Base-by-base conservation (phyloP, 2,888 invertebrate species). In the Neoascia interrupta region DNA sequence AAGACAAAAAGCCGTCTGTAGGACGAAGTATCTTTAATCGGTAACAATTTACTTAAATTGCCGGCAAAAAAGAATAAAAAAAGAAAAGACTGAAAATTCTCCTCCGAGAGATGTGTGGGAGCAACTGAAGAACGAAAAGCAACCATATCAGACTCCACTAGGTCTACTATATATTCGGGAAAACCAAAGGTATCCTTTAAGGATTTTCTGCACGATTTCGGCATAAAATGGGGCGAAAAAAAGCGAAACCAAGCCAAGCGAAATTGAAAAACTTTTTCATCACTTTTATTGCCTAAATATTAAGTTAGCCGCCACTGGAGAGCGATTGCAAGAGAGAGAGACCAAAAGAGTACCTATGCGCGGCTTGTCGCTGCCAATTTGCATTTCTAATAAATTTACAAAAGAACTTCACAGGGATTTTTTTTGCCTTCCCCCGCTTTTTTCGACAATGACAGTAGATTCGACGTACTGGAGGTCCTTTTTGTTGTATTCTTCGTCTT, bases 221-320 rank as follows among this genome's bases (percentile, higher is more conserved):
- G n/a, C n/a, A n/a, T n/a, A n/a, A n/a, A n/a, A n/a, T n/a, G n/a
- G n/a, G n/a, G n/a, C n/a, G n/a, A n/a, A n/a, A n/a, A n/a, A n/a
- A n/a, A n/a, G n/a, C n/a, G n/a, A n/a, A n/a, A n/a, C 37, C 36
- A 47, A 28, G 36, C 47, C 47, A 26, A 45, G 63, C 36, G 13
- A 75, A 75, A 75, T 75, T 75, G 69, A 75, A 75, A 75, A 75
- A 75, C 75, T 75, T 75, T 75, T 75, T 51, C 75, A 75, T 75
- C 75, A 75, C 69, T 75, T 69, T 75, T 75, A 75, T 63, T 75
- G 69, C 54, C 75, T 54, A 75, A 75, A 75, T 75, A 75, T 75
- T 69, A 75, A 75, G 69, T 75, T 63, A 63, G 61, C n/a, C 64
- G 63, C 66, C 69, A 63, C 69, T 45, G 49, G 51, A 75, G 69